Evolutionary conservation across 1,140 invertebrate genomes (phyloP), one percentile per base, ranked within the genome.

Genomic region (Bradynema listronoti): DNA sequence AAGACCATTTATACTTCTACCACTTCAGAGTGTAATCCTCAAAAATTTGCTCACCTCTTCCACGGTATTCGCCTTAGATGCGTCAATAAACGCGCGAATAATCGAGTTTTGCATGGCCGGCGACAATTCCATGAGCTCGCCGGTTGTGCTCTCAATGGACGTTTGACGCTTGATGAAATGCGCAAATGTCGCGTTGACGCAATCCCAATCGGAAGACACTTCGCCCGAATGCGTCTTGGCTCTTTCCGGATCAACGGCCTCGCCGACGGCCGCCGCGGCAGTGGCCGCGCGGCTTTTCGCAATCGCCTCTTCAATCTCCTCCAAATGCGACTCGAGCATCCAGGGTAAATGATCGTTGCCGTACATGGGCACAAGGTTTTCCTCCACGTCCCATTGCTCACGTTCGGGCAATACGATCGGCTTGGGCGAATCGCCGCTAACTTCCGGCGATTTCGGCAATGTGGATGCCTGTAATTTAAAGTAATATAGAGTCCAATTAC

Each of bases 321-420:
- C 69, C 29, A 73, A 56, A 47, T 55, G 58, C 24, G 71, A 75
- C 54, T 76, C 73, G 14, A 78, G 58, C 72, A 78, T 77, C 73
- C 73, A 76, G 9, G 75, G 58, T 9, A 76, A 60, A 62, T 76
- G 73, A 47, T 76, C 73, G 46, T 76, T 73, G 24, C 63, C 69
- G 56, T 66, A 78, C 7, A 71, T 63, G 16, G 65, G 69, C 19
- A 78, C 73, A 22, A 76, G 61, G 34, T 73, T 53, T 39, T 78
- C 73, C 25, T 78, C 76, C n/a, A 49, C 67, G 54, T 74, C 65
- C 73, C 73, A 76, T 33, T 63, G 32, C 1, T 56, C 61, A 25
- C 47, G 29, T 14, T 68, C 71, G n/a, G 72, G 72, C 2, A 74
- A 51, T 49, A 61, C 56, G 14, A 50, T 60, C 47, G 51, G 43